phyloP scores from a whole-genome alignment of 1,140 invertebrate species.

The Ceratitis capitata region DNA sequence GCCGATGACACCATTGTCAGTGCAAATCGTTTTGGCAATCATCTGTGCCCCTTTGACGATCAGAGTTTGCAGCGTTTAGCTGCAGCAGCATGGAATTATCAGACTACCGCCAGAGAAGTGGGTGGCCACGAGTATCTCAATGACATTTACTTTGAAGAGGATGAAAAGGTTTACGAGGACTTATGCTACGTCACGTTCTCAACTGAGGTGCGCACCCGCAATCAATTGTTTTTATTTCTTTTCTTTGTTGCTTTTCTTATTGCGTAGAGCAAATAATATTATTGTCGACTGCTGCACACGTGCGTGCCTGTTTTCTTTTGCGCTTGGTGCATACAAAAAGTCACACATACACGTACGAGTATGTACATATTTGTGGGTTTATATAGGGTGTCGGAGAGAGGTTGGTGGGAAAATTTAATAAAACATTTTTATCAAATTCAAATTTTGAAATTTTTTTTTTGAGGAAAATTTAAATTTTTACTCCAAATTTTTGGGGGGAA shows the following conservation, averaged over 20 bases:
- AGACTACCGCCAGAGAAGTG: slow-evolving; percentile 51
- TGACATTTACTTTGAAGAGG: slow-evolving; percentile 66
- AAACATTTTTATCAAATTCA: no score
- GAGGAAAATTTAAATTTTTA: no score
- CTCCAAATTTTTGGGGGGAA: no score
- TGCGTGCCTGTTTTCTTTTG: not conserved
- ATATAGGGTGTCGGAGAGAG: not conserved
- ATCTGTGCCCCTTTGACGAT: slow-evolving; percentile 42
- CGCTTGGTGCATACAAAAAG: no score
- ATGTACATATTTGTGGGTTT: not conserved
- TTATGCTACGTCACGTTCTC: slow-evolving; percentile 86
- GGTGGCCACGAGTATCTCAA: slow-evolving; percentile 60
- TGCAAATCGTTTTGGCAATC: not conserved
- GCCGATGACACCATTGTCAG: not conserved
- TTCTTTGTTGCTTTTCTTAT: no score
- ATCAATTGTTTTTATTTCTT: not conserved
- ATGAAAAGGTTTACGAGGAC: slow-evolving; percentile 88
- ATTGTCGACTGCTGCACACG: not conserved
- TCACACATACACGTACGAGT: no score
- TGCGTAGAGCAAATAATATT: no score
- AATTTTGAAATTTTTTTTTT: no score
- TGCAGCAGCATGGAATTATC: slow-evolving; percentile 58
- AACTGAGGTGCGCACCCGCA: slow-evolving; percentile 69
- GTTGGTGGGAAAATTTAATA: no score
- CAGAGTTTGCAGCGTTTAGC: slow-evolving; percentile 55